Conservation (phyloP, 2,113 vertebrate species). For the Cephalopterus ornatus region DNA sequence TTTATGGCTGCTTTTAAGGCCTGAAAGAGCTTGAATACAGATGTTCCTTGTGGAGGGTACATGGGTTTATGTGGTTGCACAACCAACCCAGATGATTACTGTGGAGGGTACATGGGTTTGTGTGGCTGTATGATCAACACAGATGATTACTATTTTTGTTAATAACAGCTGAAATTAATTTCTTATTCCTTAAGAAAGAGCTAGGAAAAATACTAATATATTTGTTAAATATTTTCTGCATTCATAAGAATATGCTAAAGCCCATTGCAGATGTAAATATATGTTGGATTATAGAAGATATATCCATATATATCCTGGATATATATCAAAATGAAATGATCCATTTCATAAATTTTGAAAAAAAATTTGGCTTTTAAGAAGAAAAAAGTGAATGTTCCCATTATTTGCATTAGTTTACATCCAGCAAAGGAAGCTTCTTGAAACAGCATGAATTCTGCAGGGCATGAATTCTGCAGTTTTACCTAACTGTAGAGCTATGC, state of each 20-base stretch:
- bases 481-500: not conserved
- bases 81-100: not conserved
- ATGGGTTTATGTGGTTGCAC: not conserved
- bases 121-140: not conserved
- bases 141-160: not conserved
- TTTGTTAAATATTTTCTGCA: not conserved
- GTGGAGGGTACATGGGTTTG: not conserved
- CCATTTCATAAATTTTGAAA: not conserved
- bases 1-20: constrained; percentile 46
- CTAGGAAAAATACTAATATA: not conserved
- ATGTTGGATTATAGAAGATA: not conserved
- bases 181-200: not conserved
- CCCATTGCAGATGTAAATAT: not conserved
- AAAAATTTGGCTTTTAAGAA: not conserved
- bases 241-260: not conserved
- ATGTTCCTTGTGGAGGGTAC: not conserved
- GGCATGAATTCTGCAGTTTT: not conserved
- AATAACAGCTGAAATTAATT: not conserved
- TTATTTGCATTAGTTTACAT: not conserved
- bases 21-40: not conserved
- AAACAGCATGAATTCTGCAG: not conserved
- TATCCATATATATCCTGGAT: not conserved
- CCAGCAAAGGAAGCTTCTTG: not conserved
- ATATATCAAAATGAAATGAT: not conserved
- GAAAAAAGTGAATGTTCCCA: not conserved